Evolutionary conservation across 2,888 invertebrate species (phyloP).

Genomic region (Mongoloraphidia duomilia): DNA sequence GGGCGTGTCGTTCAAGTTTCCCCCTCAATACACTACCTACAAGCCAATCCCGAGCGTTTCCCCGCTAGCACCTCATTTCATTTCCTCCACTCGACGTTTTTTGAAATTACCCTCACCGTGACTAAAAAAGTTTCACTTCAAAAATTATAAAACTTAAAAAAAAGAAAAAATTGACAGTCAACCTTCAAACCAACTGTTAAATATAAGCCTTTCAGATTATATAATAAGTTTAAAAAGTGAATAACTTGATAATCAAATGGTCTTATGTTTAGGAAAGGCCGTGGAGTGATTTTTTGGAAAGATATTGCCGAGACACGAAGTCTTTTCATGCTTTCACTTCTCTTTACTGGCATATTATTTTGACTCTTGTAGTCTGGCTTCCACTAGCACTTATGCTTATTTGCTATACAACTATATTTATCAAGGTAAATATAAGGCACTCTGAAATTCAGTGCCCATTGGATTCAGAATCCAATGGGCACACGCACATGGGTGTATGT

Average conservation of each 20-base stretch:
- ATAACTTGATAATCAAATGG: neutral
- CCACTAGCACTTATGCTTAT: conserved; percentile 59
- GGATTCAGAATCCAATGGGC: too few relatives aligned
- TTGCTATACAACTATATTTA: conserved; percentile 57
- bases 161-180: too few relatives aligned
- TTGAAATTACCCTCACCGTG: too few relatives aligned
- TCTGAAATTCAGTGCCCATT: too few relatives aligned
- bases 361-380: conserved; percentile 62
- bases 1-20: too few relatives aligned
- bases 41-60: too few relatives aligned
- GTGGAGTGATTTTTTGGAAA: conserved; percentile 64
- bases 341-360: conserved; percentile 66
- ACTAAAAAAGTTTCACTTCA: too few relatives aligned
- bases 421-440: conserved; percentile 34
- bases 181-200: neutral
- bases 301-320: conserved; percentile 51
- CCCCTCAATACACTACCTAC: too few relatives aligned
- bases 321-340: conserved; percentile 37
- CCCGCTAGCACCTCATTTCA: too few relatives aligned
- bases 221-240: neutral
- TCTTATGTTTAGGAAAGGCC: conserved; percentile 40
- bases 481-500: too few relatives aligned
- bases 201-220: neutral
- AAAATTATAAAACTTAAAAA: too few relatives aligned
- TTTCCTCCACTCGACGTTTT: too few relatives aligned